Percentiles rank a stretch among this genome's conserved stretches.
Conservation (phyloP, 2,888 invertebrate species). For the Prenolepis imparis region DNA sequence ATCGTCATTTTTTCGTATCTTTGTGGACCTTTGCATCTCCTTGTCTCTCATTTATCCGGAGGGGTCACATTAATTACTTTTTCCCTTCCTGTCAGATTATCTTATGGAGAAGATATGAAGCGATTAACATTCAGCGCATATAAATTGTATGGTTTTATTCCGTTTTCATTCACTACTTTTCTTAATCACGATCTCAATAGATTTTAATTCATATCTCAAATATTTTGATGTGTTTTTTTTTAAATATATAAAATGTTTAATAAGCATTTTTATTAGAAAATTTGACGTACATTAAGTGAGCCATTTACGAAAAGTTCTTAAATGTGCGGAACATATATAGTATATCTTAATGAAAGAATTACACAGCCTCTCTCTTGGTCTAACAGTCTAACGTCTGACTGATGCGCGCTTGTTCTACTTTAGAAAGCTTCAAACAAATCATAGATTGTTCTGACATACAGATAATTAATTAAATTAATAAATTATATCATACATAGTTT, state of each 20-base stretch:
- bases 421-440: background rate
- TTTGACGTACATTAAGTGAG: background rate
- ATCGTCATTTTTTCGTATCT: constrained; percentile 50
- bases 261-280: background rate
- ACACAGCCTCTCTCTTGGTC: background rate
- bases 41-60: constrained; percentile 51
- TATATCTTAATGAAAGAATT: constrained; percentile 4
- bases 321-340: background rate
- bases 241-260: constrained; percentile 1
- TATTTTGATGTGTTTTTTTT: background rate
- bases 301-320: constrained; percentile 3
- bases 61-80: constrained; percentile 48
- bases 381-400: too few species aligned
- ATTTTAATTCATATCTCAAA: background rate
- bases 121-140: constrained; percentile 26
- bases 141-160: constrained; percentile 28
- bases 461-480: background rate
- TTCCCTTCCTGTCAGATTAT: constrained; percentile 27
- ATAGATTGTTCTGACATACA: background rate
- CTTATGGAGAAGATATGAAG: constrained; percentile 28
- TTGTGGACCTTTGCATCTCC: constrained; percentile 58
- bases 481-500: background rate
- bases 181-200: background rate
- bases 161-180: background rate
- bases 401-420: background rate